Percentiles rank a stretch among this genome's conserved stretches.
Evolutionary conservation across 2,797 vertebrate species (phyloP).

Genomic region (Mus spretus): DNA sequence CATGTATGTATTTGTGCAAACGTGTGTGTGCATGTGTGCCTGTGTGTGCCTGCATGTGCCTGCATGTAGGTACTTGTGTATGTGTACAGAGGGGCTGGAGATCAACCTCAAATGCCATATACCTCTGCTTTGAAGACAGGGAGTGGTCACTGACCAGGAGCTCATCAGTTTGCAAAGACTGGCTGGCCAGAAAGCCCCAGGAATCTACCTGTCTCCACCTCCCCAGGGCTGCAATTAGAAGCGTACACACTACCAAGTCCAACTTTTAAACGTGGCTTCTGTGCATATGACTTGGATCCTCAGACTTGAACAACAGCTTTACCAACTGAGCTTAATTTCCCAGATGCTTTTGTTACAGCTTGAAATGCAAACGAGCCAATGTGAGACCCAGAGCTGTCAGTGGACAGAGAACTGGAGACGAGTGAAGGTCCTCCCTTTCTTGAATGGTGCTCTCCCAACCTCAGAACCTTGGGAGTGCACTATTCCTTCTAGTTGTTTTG

Average conservation of each 20-base stretch:
- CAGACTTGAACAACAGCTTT: neutral
- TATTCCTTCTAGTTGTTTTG: neutral
- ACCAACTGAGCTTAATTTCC: neutral
- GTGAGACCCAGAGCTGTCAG: neutral
- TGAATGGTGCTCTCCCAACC: neutral
- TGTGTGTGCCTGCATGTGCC: neutral
- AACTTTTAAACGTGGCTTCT: neutral
- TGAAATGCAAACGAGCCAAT: neutral
- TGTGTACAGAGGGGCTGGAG: neutral
- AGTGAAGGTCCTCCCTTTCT: neutral
- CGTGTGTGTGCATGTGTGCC: neutral
- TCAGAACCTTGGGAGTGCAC: neutral
- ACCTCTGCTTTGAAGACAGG: neutral
- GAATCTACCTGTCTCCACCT: neutral
- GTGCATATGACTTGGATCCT: neutral
- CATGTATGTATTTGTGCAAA: neutral
- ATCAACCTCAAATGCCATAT: neutral
- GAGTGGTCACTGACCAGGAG: neutral
- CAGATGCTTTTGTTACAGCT: neutral
- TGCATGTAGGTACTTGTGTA: neutral
- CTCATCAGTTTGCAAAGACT: neutral
- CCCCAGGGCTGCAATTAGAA: neutral
- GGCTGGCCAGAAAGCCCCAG: neutral
- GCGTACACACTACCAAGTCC: neutral
- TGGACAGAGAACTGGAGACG: neutral